Base-by-base conservation (phyloP, 92 coral and sea anemone genomes). In the Parazoanthus darwini region DNA sequence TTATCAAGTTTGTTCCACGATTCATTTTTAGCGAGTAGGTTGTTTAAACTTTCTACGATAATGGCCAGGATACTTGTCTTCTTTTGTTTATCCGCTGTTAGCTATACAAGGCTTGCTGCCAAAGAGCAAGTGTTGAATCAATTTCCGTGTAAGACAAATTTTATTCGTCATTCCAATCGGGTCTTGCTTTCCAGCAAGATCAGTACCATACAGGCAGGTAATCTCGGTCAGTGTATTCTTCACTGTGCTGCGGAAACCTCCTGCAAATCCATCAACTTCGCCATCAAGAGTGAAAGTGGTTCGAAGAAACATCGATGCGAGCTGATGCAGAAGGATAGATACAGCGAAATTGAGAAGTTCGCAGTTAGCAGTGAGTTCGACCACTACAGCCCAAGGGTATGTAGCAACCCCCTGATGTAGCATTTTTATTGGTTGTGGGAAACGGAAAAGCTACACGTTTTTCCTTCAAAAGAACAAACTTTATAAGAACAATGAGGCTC, bases 201-300 rank as follows among this genome's bases (percentile, higher is more conserved):
- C 16, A 37, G 1, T 33, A 11, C 80, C 25, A 8, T 77, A 11
- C 22, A 16, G 26, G 54, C 51, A 18, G 36, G 72, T 29, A 36
- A 81, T 26, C 23, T 59, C 5, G 85, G 85, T 8, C 46, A 81
- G 14, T 81, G 85, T 13, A 58, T 81, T 18, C 72, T 81, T 8
- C 85, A 81, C 71, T 81, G 85, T 54, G 13, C 85, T 11, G 59
- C 58, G 20, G 23, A 59, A 18, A 26, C 9, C 72, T 81, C 72
- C 15, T 81, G 85, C 72, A 81, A 81, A 22, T 56, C 85, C 23
- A 36, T 81, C 7, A 81, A 81, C 29, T 56, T 81, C 46, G 85
- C 74, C 38, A 58, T 54, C 65, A 23, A 59, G 16, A 8, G 23
- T 35, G 46, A 33, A 63, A 3, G 50, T 8, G 11, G 6, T 8